These are phyloP conservation scores for Salvelinus fontinalis DNA, from an alignment of 2,113 vertebrate genomes.

Conservation along the genomic window DNA sequence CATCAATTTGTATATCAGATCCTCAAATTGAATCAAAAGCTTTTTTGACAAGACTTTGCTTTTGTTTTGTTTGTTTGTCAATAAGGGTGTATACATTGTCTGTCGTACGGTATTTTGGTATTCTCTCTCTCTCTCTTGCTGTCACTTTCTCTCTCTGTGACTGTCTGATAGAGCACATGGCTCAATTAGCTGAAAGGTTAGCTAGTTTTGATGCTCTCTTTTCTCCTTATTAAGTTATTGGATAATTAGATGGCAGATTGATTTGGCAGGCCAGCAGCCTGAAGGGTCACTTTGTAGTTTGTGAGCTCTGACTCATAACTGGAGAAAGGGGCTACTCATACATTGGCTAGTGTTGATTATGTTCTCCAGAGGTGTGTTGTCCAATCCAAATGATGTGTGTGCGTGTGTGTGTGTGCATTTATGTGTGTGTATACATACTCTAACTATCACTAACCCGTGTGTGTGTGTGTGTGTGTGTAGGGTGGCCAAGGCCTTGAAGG, in stretches of 20 bases:
- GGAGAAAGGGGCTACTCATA: not conserved
- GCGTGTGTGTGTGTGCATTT: not conserved
- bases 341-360: slow-evolving; percentile 7
- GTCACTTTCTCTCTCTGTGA: not conserved
- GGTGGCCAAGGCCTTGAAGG: slow-evolving; percentile 94
- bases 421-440: not conserved
- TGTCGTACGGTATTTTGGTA: no score
- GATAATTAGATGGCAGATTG: slow-evolving; percentile 55
- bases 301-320: slow-evolving; percentile 20
- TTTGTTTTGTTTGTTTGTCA: no score
- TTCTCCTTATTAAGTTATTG: slow-evolving; percentile 71
- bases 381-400: not conserved
- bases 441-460: not conserved
- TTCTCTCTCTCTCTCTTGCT: not conserved
- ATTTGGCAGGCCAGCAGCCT: slow-evolving; percentile 48
- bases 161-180: slow-evolving; percentile 18
- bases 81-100: no score
- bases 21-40: no score
- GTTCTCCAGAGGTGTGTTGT: not conserved
- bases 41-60: no score
- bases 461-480: slow-evolving; percentile 68
- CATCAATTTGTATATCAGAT: no score
- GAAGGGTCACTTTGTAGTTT: slow-evolving; percentile 49
- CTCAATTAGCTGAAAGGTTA: slow-evolving; percentile 62
- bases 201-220: slow-evolving; percentile 56